Conservation (phyloP, 2,113 vertebrate species). For the Galemys pyrenaicus region DNA sequence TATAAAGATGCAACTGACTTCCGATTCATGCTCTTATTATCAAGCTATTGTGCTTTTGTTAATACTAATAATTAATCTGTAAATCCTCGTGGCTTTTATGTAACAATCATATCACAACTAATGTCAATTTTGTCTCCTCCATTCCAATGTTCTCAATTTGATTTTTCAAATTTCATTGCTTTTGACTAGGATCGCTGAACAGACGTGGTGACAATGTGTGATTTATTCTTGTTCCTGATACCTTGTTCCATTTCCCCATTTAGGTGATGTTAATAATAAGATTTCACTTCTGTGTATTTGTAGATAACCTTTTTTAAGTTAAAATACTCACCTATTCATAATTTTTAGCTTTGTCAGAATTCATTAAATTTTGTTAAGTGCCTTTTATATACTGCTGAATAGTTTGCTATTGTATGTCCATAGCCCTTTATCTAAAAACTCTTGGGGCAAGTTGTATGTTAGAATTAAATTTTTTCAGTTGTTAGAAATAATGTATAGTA, state of each 20-base stretch:
- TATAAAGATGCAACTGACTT: neutral
- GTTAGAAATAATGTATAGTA: neutral
- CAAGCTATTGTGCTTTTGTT: slow-evolving; percentile 20
- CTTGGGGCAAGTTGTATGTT: neutral
- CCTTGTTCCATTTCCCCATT: neutral
- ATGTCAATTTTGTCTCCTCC: neutral
- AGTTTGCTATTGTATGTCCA: neutral
- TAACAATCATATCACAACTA: neutral
- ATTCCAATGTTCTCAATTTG: neutral
- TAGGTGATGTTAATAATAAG: neutral
- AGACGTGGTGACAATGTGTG: neutral
- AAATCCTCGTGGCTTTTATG: neutral
- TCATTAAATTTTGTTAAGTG: neutral
- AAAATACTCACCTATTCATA: slow-evolving; percentile 23
- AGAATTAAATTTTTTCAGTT: neutral
- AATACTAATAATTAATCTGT: slow-evolving; percentile 19
- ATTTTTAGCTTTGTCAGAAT: slow-evolving; percentile 16
- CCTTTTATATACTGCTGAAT: neutral
- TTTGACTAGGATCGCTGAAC: neutral
- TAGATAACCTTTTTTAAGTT: neutral
- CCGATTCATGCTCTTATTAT: neutral
- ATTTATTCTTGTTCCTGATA: neutral
- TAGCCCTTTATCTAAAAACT: neutral
- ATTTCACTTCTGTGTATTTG: neutral
- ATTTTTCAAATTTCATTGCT: neutral